A percentile compares a stretch with the other conserved stretches of the same genome.
Conservation (phyloP, 37 sponge, comb jelly and placozoan genomes). For the Diacarnus erythraeanus region DNA sequence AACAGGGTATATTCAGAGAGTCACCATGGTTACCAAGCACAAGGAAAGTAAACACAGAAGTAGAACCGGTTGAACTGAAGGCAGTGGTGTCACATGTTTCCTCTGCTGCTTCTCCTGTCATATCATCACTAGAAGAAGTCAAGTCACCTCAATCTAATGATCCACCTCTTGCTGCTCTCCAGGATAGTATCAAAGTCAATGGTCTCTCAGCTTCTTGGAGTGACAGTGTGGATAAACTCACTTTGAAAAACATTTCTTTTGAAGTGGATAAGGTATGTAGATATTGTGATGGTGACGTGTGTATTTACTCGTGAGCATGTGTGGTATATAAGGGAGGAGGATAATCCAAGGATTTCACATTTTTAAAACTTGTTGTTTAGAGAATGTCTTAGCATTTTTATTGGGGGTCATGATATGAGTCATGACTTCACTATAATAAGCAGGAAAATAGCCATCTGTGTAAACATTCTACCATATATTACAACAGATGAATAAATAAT, state of each 20-base stretch:
- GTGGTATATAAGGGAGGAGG: too few relatives aligned
- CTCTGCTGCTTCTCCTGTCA: background rate
- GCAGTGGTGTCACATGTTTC: background rate
- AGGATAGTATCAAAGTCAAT: conserved; percentile 4
- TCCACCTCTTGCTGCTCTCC: background rate
- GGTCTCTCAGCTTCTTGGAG: conserved; percentile 34
- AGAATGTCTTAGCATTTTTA: too few relatives aligned
- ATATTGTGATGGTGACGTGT: too few relatives aligned
- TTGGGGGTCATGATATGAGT: too few relatives aligned
- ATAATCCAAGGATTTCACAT: too few relatives aligned
- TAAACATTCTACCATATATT: too few relatives aligned
- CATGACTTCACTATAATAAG: too few relatives aligned
- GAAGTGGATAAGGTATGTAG: conserved; percentile 21
- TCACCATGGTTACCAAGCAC: background rate
- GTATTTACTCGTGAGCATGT: background rate
- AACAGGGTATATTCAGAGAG: too few relatives aligned
- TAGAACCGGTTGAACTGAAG: background rate
- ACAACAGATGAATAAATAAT: too few relatives aligned
- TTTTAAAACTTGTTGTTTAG: too few relatives aligned
- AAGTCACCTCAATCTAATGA: background rate
- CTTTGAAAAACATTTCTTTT: conserved; percentile 19
- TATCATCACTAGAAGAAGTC: too few relatives aligned
- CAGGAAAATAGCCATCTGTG: too few relatives aligned
- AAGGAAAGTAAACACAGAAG: background rate
- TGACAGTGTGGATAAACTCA: conserved; percentile 9